Conservation (phyloP, 2,888 invertebrate genomes). For the Mesorhabditis belari region DNA sequence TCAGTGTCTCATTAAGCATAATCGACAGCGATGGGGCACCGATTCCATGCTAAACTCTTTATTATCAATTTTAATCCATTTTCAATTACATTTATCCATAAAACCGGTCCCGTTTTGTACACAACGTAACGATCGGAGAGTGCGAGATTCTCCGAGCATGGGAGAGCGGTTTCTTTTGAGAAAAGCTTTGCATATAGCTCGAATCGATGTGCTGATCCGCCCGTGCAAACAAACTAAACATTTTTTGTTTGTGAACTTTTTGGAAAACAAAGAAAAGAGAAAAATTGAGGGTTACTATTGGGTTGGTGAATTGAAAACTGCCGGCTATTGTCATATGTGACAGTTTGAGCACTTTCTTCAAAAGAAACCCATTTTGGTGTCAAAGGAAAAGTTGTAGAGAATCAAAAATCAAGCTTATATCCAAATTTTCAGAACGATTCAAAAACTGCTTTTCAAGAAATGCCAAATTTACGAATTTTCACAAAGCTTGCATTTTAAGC, state of each 20-base stretch:
- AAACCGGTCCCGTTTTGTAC: slow-evolving; percentile 56
- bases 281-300: too few relatives aligned
- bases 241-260: too few relatives aligned
- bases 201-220: slow-evolving; percentile 56
- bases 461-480: too few relatives aligned
- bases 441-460: too few relatives aligned
- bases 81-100: slow-evolving; percentile 55
- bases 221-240: slow-evolving; percentile 58
- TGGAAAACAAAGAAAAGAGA: not conserved
- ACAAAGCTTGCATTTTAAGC: too few relatives aligned
- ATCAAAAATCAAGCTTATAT: too few relatives aligned
- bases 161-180: slow-evolving; percentile 36
- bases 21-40: slow-evolving; percentile 93
- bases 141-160: slow-evolving; percentile 52
- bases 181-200: slow-evolving; percentile 55
- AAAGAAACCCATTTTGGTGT: too few relatives aligned
- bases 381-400: too few relatives aligned
- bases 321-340: too few relatives aligned
- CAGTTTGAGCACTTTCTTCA: too few relatives aligned
- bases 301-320: too few relatives aligned
- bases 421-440: too few relatives aligned
- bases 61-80: not conserved
- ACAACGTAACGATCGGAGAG: slow-evolving; percentile 55
- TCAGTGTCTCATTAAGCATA: slow-evolving; percentile 87
- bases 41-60: slow-evolving; percentile 78